Evolutionary conservation across 2,113 vertebrate species (phyloP).

Genomic region (Bettongia penicillata): DNA sequence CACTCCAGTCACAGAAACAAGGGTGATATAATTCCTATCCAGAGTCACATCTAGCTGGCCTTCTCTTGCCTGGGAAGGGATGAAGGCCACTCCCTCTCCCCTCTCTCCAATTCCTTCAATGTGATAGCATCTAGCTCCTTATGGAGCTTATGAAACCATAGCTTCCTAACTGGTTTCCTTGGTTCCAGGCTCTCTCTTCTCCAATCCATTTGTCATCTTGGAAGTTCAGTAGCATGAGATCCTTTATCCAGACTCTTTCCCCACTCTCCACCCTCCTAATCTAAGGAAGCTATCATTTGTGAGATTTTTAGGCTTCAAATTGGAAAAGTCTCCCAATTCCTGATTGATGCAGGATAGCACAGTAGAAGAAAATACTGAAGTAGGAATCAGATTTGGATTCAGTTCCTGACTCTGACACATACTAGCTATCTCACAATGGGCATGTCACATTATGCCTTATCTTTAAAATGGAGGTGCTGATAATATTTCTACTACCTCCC

Average conservation of each 20-base stretch:
- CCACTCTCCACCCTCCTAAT: neutral
- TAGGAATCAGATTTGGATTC: neutral
- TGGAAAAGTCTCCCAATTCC: neutral
- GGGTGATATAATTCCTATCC: neutral
- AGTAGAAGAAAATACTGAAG: too few relatives aligned
- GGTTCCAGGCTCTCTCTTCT: neutral
- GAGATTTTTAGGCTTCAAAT: neutral
- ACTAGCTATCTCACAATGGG: neutral
- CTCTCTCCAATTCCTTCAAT: neutral
- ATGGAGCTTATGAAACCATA: neutral
- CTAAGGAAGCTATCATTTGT: neutral
- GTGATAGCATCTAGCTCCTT: neutral
- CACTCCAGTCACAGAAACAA: neutral
- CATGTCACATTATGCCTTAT: neutral
- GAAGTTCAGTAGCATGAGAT: neutral
- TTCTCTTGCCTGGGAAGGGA: neutral
- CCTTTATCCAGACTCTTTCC: neutral
- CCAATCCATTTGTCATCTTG: neutral
- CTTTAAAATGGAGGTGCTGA: neutral
- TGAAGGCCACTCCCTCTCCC: neutral
- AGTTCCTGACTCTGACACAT: neutral
- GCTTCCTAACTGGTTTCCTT: too few relatives aligned
- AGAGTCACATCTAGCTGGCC: neutral
- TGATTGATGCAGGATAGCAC: neutral
- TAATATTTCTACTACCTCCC: neutral